Evolutionary conservation across 2,797 vertebrate genomes (phyloP).

Genomic region (Halcyon chelicuti): DNA sequence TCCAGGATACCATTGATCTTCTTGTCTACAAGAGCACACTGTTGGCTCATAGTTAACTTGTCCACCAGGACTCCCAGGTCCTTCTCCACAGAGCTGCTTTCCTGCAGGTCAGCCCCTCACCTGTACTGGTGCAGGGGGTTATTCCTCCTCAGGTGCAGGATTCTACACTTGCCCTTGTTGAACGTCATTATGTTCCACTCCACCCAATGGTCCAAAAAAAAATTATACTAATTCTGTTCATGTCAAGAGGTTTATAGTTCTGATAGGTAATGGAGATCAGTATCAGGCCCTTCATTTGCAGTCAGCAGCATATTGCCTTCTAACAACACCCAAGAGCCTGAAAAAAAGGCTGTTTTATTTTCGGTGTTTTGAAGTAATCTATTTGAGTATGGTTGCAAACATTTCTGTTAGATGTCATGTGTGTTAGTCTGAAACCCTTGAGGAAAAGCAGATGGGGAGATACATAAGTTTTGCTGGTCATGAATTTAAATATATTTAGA

Average conservation of each 20-base stretch:
- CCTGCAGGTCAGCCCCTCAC: too few species aligned
- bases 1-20: too few species aligned
- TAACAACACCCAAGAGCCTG: background rate
- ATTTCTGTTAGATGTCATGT: background rate
- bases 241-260: background rate
- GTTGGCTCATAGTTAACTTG: too few species aligned
- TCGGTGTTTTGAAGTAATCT: background rate
- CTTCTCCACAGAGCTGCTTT: too few species aligned
- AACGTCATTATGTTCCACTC: too few species aligned
- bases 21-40: too few species aligned
- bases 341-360: background rate
- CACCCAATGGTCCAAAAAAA: background rate
- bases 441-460: background rate
- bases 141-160: too few species aligned
- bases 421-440: background rate
- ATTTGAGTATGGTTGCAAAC: background rate
- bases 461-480: background rate
- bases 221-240: background rate
- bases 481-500: background rate
- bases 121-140: too few species aligned
- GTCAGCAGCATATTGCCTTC: background rate
- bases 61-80: too few species aligned
- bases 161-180: too few species aligned
- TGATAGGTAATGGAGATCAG: background rate
- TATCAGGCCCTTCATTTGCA: background rate